Base-by-base conservation (phyloP, 2,797 vertebrate species). In the Steatocranus sp. region DNA sequence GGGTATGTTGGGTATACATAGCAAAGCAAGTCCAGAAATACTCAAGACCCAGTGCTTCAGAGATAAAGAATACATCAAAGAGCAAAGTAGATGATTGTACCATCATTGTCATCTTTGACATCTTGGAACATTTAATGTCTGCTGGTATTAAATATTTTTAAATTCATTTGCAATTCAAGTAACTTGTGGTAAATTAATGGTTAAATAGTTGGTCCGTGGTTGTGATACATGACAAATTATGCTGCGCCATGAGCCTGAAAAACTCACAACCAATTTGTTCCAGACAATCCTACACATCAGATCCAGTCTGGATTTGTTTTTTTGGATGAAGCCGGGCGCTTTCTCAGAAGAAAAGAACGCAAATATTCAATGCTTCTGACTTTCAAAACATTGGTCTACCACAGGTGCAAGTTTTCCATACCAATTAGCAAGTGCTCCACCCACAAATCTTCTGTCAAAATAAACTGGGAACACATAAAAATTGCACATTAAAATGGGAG, bases 371-470 rank as follows among this genome's bases (percentile, higher is more conserved):
- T 84, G 89, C 93, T 94, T 93, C 91, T 92, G 90, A 94, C 92
- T 95, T 79, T 93, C 82, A 93, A 95, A 96, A 96, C 93, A 95
- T 93, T 43, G 95, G 95, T 96, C 93, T 91, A 95, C 95, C 95
- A 95, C 96, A 96, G 95, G 95, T 96, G 95, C 93, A 93, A 94
- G 94, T 89, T 96, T 95, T 95, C 95, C 95, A 91, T 90, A 93
- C 93, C 93, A 94, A 96, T 96, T 96, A 96, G 92, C 88, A 80
- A 91, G 93, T 63, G 91, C 93, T 95, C 94, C 94, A 92, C 94
- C 95, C 94, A 94, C 95, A 95, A 94, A 93, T 94, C 91, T 94
- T 94, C 93, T 91, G 88, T 95, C 93, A 95, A 96, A 95, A 96
- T 93, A 96, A 95, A 94, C 91, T 84, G 79, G 89, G 82, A 91